These are phyloP conservation scores for Torymus auratus DNA, from an alignment of 2,888 invertebrate genomes.

Conservation along the genomic window DNA sequence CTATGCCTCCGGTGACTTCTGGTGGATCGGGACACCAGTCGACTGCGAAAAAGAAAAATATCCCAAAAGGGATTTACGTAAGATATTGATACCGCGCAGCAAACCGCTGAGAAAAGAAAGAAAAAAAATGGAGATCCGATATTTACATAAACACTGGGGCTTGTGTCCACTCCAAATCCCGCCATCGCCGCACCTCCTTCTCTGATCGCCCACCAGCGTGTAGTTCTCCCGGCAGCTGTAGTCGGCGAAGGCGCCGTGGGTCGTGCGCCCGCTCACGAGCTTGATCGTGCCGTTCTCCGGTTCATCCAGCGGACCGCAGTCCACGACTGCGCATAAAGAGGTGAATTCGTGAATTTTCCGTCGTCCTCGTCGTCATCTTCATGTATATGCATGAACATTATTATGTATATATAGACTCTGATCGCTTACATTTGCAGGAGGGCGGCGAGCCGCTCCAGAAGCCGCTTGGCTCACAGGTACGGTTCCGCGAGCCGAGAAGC, in stretches of 20 bases:
- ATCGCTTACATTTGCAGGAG: conserved; percentile 90
- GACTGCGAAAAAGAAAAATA: conserved; percentile 70
- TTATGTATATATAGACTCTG: neutral
- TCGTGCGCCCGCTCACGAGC: conserved; percentile 85
- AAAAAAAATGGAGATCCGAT: no score
- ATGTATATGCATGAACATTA: neutral
- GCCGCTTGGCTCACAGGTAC: conserved; percentile 86
- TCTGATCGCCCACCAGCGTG: conserved; percentile 87
- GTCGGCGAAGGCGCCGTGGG: conserved; percentile 86
- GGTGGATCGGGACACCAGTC: conserved; percentile 94
- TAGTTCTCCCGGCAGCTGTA: conserved; percentile 91
- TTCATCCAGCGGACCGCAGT: conserved; percentile 84
- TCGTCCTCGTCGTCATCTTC: neutral
- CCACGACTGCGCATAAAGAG: conserved; percentile 81
- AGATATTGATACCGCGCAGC: neutral
- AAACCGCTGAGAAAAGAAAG: no score
- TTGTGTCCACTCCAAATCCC: conserved; percentile 88
- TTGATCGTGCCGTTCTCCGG: conserved; percentile 86
- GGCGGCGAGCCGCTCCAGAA: conserved; percentile 91
- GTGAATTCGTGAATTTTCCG: no score
- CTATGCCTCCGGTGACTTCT: conserved; percentile 85
- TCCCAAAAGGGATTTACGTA: conserved; percentile 1
- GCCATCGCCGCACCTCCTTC: conserved; percentile 84
- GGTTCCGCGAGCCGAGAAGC: conserved; percentile 83
- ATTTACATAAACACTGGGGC: conserved; percentile 86